phyloP scores from a whole-genome alignment of 2,113 vertebrate genomes.

The Centropristis striata region DNA sequence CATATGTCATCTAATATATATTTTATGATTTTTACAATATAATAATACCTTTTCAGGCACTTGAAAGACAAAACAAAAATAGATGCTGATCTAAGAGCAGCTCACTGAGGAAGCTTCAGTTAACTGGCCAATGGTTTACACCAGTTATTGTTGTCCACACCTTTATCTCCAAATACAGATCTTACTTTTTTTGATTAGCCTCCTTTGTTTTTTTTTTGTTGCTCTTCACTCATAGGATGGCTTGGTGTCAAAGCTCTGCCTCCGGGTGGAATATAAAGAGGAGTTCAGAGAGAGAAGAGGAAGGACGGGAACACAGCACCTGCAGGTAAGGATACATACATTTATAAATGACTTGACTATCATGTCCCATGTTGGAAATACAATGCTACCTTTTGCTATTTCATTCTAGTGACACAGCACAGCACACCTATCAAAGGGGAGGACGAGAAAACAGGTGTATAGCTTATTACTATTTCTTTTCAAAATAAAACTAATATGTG shows the following conservation, averaged over 20 bases:
- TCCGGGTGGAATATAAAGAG: slow-evolving; percentile 70
- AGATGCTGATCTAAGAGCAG: slow-evolving; percentile 22
- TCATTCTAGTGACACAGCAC: slow-evolving; percentile 16
- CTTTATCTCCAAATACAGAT: slow-evolving; percentile 63
- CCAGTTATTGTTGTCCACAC: slow-evolving; percentile 48
- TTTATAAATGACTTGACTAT: not conserved
- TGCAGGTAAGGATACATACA: slow-evolving; percentile 46
- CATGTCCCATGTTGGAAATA: not conserved
- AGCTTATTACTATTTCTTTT: not conserved
- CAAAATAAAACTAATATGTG: not conserved
- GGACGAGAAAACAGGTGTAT: slow-evolving; percentile 39
- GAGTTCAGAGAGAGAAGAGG: slow-evolving; percentile 1
- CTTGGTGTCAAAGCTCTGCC: slow-evolving; percentile 24
- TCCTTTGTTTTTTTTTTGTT: slow-evolving; percentile 33
- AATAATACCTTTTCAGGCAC: slow-evolving; percentile 10
- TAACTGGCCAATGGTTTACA: slow-evolving; percentile 12
- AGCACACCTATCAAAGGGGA: not conserved
- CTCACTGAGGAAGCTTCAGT: not conserved
- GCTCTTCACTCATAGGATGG: slow-evolving; percentile 26
- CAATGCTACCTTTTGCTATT: not conserved
- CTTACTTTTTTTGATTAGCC: slow-evolving; percentile 38
- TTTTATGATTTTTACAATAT: no score
- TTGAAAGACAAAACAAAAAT: slow-evolving; percentile 31
- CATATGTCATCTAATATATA: no score
- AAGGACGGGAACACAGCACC: slow-evolving; percentile 29